phyloP scores from a whole-genome alignment of 2,888 invertebrate genomes.

The Atrina japonica region DNA sequence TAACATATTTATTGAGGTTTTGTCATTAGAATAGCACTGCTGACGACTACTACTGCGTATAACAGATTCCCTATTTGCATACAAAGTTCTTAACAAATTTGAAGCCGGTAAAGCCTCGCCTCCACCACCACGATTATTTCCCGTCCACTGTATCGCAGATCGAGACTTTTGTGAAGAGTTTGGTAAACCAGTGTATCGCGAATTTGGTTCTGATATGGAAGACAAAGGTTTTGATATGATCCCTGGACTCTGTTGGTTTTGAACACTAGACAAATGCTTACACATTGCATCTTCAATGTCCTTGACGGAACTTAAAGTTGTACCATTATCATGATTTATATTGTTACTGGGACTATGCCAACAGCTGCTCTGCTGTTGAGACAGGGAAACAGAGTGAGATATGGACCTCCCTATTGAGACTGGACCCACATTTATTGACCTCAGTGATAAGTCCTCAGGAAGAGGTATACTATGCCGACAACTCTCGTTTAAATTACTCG shows the following conservation, averaged over 20 bases:
- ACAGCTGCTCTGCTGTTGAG: conserved; percentile 2
- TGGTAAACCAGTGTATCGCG: neutral
- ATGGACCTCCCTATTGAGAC: neutral
- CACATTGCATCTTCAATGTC: conserved; percentile 98
- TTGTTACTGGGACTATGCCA: conserved; percentile 6
- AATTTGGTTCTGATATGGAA: too few relatives aligned
- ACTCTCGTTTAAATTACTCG: conserved; percentile 9
- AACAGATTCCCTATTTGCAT: conserved; percentile 96
- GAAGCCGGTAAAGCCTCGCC: conserved; percentile 88
- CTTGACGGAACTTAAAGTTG: conserved; percentile 86
- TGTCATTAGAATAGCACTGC: conserved; percentile 69
- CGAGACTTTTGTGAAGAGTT: conserved; percentile 56
- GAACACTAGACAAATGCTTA: conserved; percentile 87
- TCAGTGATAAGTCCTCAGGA: conserved; percentile 59
- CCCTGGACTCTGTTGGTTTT: too few relatives aligned
- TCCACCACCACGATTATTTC: conserved; percentile 81
- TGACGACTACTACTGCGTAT: conserved; percentile 86
- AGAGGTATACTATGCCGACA: conserved; percentile 28
- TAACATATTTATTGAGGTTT: conserved; percentile 86
- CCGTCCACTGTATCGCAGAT: conserved; percentile 93
- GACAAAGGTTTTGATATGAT: too few relatives aligned
- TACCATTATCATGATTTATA: conserved; percentile 8
- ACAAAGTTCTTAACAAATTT: conserved; percentile 92
- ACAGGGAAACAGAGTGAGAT: too few relatives aligned
- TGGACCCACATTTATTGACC: conserved; percentile 10